A percentile compares a stretch with the other conserved stretches of the same genome.
Conservation (phyloP, 64 coral and sea anemone genomes). For the Dendronephthya gigantea region DNA sequence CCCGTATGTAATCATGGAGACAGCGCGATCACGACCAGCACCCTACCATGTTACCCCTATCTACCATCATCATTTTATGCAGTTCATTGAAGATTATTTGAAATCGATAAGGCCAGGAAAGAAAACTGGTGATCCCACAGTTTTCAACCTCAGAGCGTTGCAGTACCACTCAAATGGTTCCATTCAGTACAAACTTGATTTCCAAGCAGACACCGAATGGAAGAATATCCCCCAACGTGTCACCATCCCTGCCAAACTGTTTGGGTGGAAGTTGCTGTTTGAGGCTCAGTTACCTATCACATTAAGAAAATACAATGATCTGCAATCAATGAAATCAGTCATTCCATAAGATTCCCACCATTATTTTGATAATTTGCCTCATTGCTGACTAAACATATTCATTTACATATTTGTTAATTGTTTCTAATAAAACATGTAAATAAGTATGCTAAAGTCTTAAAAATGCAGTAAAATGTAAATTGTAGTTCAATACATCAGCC, state of each 20-base stretch:
- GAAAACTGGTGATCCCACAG: conserved; percentile 5
- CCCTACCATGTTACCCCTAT: conserved; percentile 5
- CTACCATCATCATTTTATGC: not conserved
- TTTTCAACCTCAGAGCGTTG: not conserved
- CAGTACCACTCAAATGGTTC: not conserved
- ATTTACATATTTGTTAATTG: no score
- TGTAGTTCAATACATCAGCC: no score
- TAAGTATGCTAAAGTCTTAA: no score
- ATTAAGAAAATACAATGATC: not conserved
- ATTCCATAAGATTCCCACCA: not conserved
- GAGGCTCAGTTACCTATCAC: not conserved
- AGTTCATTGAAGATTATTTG: not conserved
- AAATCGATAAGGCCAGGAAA: not conserved
- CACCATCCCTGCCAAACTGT: not conserved
- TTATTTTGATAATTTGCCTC: not conserved
- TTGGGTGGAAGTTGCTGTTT: not conserved
- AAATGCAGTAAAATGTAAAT: no score
- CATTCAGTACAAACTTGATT: not conserved
- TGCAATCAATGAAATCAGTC: not conserved
- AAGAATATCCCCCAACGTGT: not conserved
- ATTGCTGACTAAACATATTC: no score
- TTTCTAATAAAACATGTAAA: no score
- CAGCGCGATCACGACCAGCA: not conserved
- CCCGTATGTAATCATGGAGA: not conserved
- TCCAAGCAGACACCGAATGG: not conserved